These are phyloP conservation scores for Leucosticte australis DNA, from an alignment of 2,113 vertebrate species.

Conservation along the genomic window DNA sequence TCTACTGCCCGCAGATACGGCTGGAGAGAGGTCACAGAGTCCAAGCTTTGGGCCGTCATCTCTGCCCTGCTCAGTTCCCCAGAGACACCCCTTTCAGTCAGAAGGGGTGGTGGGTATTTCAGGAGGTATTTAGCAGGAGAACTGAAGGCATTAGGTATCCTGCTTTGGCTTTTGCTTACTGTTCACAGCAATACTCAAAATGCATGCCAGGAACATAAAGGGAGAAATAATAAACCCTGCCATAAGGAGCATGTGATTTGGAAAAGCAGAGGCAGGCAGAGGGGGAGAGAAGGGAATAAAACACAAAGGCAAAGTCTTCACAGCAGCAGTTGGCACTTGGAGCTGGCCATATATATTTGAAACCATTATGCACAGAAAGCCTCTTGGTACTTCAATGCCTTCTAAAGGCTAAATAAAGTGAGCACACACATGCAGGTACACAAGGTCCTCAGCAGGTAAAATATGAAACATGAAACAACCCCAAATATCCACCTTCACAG, in stretches of 20 bases:
- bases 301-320: background rate
- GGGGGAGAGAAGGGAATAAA: background rate
- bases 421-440: fast-evolving
- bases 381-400: background rate
- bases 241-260: background rate
- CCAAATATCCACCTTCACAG: background rate
- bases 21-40: background rate
- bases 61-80: background rate
- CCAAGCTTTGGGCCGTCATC: background rate
- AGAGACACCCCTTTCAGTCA: background rate
- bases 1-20: background rate
- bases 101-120: background rate
- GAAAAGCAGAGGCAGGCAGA: background rate
- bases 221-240: constrained; percentile 3
- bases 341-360: background rate
- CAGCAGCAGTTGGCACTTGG: background rate
- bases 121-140: background rate
- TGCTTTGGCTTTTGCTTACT: background rate
- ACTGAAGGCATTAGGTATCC: background rate
- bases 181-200: background rate
- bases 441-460: background rate
- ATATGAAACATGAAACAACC: background rate
- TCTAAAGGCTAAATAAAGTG: background rate
- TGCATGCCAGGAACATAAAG: background rate
- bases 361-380: background rate